Percentiles rank a stretch among this genome's conserved stretches.
These are phyloP conservation scores for Thymelicus lineola DNA, from an alignment of 2,888 invertebrate species.

Conservation along the genomic window DNA sequence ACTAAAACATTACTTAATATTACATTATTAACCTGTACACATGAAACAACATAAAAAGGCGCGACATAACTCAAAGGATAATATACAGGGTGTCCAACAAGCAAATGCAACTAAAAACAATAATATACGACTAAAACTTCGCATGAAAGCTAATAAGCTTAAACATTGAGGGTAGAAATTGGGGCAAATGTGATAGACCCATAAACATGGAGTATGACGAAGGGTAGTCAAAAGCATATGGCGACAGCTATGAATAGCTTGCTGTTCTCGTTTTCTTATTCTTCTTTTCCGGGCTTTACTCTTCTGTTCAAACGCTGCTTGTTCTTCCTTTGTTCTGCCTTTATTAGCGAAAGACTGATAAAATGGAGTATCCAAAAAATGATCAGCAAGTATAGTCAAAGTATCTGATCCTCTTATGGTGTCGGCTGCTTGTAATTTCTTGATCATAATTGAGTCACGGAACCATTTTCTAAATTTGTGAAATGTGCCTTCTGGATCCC, in stretches of 20 bases:
- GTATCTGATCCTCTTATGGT: slow-evolving; percentile 53
- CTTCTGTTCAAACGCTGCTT: slow-evolving; percentile 40
- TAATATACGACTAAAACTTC: slow-evolving; percentile 50
- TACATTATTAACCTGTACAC: slow-evolving; percentile 47
- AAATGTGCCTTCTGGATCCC: slow-evolving; percentile 48
- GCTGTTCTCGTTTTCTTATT: slow-evolving; percentile 49
- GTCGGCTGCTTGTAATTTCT: slow-evolving; percentile 52
- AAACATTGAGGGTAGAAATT: slow-evolving; percentile 62
- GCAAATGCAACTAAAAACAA: slow-evolving; percentile 50
- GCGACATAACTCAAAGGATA: slow-evolving; percentile 56
- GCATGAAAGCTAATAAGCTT: slow-evolving; percentile 49
- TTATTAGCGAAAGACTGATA: slow-evolving; percentile 51
- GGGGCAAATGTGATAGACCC: slow-evolving; percentile 64
- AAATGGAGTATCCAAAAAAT: slow-evolving; percentile 48
- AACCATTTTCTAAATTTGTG: slow-evolving; percentile 45
- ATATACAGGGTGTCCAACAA: slow-evolving; percentile 56
- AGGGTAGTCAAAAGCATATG: slow-evolving; percentile 57
- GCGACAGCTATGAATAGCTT: slow-evolving; percentile 53
- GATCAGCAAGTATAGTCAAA: slow-evolving; percentile 52
- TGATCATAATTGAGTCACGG: slow-evolving; percentile 46
- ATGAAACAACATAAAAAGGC: slow-evolving; percentile 55
- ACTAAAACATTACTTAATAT: slow-evolving; percentile 24
- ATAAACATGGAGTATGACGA: slow-evolving; percentile 62
- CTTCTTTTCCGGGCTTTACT: slow-evolving; percentile 47
- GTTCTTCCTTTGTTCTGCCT: slow-evolving; percentile 54